phyloP scores from a whole-genome alignment of 2,797 vertebrate species.

The Morelia viridis region DNA sequence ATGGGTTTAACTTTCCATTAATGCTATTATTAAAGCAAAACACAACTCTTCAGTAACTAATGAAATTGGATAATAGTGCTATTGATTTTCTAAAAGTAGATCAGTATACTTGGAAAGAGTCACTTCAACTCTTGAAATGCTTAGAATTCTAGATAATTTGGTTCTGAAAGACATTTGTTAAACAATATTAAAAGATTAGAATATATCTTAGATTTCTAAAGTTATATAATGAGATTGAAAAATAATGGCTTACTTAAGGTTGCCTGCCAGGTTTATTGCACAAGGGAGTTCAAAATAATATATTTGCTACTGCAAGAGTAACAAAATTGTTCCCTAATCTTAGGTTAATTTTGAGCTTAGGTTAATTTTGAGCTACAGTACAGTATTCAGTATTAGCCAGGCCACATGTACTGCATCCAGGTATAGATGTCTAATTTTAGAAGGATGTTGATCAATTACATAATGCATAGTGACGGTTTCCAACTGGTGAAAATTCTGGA shows the following conservation, averaged over 20 bases:
- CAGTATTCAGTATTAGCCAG: neutral
- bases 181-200: neutral
- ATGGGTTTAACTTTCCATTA: neutral
- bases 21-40: neutral
- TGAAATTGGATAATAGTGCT: neutral
- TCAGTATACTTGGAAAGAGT: neutral
- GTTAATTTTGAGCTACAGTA: neutral
- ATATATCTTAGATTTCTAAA: neutral
- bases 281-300: neutral
- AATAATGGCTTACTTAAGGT: neutral
- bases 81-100: neutral
- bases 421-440: neutral
- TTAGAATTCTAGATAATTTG: slow-evolving; percentile 5
- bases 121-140: neutral
- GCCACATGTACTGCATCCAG: neutral
- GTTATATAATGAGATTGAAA: neutral
- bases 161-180: neutral
- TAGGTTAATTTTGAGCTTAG: neutral
- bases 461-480: neutral
- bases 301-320: neutral
- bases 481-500: neutral
- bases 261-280: neutral
- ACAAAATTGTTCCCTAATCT: neutral
- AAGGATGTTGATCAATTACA: neutral
- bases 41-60: neutral